These are phyloP conservation scores for Cathartes aura DNA, from an alignment of 2,113 vertebrate genomes.

Conservation along the genomic window DNA sequence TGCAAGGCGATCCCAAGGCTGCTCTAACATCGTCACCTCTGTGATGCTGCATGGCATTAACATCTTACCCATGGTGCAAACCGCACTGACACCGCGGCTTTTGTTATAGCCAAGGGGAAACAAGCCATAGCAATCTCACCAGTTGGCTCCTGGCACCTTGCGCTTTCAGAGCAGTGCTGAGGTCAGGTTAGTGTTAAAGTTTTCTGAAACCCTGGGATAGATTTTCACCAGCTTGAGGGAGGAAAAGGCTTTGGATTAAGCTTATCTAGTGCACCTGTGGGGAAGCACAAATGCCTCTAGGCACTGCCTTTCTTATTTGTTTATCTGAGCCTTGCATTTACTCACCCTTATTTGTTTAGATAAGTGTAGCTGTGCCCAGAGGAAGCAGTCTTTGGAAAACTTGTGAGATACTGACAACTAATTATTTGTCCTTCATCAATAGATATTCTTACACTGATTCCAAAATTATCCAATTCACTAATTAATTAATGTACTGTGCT, in stretches of 20 bases:
- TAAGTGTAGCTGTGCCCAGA: neutral
- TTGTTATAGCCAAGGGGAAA: neutral
- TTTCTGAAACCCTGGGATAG: neutral
- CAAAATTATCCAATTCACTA: neutral
- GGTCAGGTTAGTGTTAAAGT: neutral
- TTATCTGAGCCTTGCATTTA: neutral
- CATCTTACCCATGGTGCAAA: rapidly evolving
- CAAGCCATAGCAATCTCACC: rapidly evolving
- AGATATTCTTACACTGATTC: neutral
- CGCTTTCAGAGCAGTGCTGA: neutral
- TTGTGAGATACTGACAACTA: neutral
- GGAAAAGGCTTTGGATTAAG: neutral
- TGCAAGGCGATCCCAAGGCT: neutral
- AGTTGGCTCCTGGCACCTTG: neutral
- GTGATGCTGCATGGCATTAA: neutral
- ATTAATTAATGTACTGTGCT: neutral
- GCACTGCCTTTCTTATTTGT: neutral
- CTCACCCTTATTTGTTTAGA: neutral
- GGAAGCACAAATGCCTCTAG: neutral
- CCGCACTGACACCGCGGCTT: rapidly evolving
- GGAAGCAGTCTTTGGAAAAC: neutral
- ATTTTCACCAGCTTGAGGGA: neutral
- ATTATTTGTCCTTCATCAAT: neutral
- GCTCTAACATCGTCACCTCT: neutral
- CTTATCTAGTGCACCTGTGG: neutral